A percentile compares a stretch with the other conserved stretches of the same genome.
Evolutionary conservation across 2,888 invertebrate genomes (phyloP).

Genomic region (Acronicta leporina): DNA sequence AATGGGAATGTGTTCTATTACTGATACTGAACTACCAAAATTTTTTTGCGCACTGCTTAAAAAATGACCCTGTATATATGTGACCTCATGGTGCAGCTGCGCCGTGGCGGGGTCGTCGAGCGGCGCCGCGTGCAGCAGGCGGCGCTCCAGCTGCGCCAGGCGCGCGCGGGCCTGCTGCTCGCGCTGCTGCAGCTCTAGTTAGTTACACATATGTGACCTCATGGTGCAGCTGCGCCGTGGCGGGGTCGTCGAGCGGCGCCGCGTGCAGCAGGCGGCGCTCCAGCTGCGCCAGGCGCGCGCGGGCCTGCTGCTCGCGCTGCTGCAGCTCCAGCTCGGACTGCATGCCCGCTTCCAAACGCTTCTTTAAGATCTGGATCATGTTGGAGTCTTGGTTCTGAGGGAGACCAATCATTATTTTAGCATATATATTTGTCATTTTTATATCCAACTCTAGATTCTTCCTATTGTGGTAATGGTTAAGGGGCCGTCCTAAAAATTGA

Average conservation of each 20-base stretch:
- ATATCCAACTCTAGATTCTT: too few relatives aligned
- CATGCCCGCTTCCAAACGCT: constrained; percentile 90
- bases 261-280: constrained; percentile 58
- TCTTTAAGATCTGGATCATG: constrained; percentile 91
- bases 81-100: constrained; percentile 68
- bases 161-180: constrained; percentile 87
- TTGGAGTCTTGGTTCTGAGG: constrained; percentile 90
- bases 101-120: constrained; percentile 31
- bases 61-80: too few relatives aligned
- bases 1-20: too few relatives aligned
- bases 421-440: too few relatives aligned
- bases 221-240: constrained; percentile 55
- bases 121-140: constrained; percentile 42
- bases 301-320: constrained; percentile 87
- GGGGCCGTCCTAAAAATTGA: too few relatives aligned
- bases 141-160: constrained; percentile 60
- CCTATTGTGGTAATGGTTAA: too few relatives aligned
- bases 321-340: constrained; percentile 91
- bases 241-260: constrained; percentile 30
- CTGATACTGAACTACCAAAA: too few relatives aligned
- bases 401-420: background rate
- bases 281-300: constrained; percentile 73
- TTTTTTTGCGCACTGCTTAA: too few relatives aligned
- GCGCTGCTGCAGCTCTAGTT: constrained; percentile 89
- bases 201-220: too few relatives aligned